A percentile compares a stretch with the other conserved stretches of the same genome.
These are phyloP conservation scores for Callosobruchus maculatus DNA, from an alignment of 2,888 invertebrate genomes.

Conservation along the genomic window DNA sequence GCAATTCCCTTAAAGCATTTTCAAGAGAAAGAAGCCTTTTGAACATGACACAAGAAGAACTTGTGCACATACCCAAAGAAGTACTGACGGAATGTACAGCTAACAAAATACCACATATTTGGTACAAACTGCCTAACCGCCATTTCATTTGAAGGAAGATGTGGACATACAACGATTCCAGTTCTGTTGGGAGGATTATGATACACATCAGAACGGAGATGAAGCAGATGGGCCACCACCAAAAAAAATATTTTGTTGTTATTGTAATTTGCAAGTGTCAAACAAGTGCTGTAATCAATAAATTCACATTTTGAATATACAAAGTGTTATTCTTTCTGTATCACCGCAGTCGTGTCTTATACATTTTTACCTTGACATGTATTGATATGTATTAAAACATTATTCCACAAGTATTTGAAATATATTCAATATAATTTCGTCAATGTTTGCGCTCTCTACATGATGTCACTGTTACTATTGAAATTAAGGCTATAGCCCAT, in stretches of 20 bases:
- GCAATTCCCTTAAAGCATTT: no score
- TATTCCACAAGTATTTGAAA: no score
- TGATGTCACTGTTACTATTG: background rate
- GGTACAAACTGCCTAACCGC: no score
- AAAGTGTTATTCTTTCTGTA: no score
- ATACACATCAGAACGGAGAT: background rate
- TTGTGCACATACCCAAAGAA: background rate
- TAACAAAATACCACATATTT: background rate
- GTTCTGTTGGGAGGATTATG: background rate
- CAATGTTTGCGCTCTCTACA: conserved; percentile 31
- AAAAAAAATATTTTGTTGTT: background rate
- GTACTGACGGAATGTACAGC: background rate
- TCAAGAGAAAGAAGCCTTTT: no score
- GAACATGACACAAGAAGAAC: no score
- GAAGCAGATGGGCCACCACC: background rate
- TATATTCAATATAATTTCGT: conserved; percentile 26
- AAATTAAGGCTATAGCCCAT: background rate
- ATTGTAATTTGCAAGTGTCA: background rate
- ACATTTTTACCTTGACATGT: no score
- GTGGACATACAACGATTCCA: no score
- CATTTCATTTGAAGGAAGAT: no score
- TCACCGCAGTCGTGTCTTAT: no score
- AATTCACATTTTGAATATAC: no score
- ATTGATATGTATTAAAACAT: no score
- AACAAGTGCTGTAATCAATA: background rate